These are phyloP conservation scores for Xiphias gladius DNA, from an alignment of 2,113 vertebrate genomes.

Conservation along the genomic window DNA sequence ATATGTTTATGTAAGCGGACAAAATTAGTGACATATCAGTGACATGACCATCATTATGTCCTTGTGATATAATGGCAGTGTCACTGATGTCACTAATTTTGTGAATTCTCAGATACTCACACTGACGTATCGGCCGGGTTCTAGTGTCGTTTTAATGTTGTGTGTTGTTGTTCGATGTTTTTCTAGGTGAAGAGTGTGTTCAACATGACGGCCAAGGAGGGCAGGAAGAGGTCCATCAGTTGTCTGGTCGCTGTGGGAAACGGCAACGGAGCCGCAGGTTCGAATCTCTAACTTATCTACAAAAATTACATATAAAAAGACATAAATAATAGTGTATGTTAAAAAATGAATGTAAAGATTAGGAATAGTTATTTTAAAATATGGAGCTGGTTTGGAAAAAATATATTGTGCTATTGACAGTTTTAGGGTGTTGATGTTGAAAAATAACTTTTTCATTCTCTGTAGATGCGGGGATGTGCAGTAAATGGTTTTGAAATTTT, in stretches of 20 bases:
- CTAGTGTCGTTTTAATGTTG: no score
- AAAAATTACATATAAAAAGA: no score
- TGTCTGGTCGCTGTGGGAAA: slow-evolving; percentile 94
- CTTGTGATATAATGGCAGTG: no score
- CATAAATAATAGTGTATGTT: background rate
- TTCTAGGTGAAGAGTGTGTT: slow-evolving; percentile 95
- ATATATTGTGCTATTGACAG: background rate
- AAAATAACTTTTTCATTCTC: background rate
- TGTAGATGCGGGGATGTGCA: background rate
- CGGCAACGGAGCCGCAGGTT: slow-evolving; percentile 93
- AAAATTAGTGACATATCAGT: no score
- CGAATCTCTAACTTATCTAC: no score
- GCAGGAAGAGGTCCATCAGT: slow-evolving; percentile 91
- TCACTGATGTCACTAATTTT: no score
- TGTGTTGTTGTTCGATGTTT: slow-evolving; percentile 19
- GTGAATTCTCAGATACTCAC: no score
- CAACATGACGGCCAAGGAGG: slow-evolving; percentile 96
- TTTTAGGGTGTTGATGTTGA: background rate
- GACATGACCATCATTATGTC: no score
- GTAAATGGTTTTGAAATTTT: slow-evolving; percentile 8
- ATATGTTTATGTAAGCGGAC: no score
- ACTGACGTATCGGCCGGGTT: no score
- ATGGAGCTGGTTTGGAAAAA: background rate
- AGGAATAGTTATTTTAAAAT: background rate
- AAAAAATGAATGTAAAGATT: background rate